Evolutionary conservation across 2,113 vertebrate genomes (phyloP).

Genomic region (Coryphaenoides rupestris): DNA sequence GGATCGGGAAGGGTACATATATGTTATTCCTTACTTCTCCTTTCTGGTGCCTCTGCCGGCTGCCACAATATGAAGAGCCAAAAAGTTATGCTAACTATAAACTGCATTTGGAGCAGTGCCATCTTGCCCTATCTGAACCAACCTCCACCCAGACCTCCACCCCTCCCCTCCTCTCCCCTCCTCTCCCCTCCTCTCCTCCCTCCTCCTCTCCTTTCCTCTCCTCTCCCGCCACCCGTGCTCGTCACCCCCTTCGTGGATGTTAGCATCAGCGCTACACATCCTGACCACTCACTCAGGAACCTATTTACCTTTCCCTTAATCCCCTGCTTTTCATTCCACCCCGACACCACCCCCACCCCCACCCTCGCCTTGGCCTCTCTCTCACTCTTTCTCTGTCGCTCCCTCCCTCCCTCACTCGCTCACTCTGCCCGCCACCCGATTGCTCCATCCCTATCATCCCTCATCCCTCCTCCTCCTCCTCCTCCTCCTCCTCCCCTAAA

Average conservation of each 20-base stretch:
- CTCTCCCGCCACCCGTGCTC: not conserved
- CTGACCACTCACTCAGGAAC: conserved; percentile 27
- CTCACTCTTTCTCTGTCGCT: not conserved
- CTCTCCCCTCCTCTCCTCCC: too few relatives aligned
- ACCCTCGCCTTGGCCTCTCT: not conserved
- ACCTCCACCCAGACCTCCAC: too few relatives aligned
- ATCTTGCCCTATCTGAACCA: too few relatives aligned
- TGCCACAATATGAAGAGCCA: too few relatives aligned
- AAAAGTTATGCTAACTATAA: too few relatives aligned
- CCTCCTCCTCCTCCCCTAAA: not conserved
- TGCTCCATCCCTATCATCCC: not conserved
- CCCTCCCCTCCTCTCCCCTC: not conserved
- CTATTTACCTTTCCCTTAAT: conserved; percentile 26
- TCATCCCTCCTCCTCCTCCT: not conserved
- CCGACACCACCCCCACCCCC: not conserved
- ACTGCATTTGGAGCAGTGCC: too few relatives aligned
- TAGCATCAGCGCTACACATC: conserved; percentile 27
- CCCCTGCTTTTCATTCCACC: conserved; percentile 23
- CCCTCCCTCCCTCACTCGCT: not conserved
- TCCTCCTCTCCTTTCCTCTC: not conserved
- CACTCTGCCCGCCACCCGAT: not conserved
- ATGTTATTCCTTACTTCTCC: too few relatives aligned
- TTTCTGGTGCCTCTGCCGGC: too few relatives aligned
- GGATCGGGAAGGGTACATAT: too few relatives aligned
- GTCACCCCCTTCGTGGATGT: conserved; percentile 5